phyloP scores from a whole-genome alignment of 92 coral and sea anemone species.

The Epizoanthus rinbou region DNA sequence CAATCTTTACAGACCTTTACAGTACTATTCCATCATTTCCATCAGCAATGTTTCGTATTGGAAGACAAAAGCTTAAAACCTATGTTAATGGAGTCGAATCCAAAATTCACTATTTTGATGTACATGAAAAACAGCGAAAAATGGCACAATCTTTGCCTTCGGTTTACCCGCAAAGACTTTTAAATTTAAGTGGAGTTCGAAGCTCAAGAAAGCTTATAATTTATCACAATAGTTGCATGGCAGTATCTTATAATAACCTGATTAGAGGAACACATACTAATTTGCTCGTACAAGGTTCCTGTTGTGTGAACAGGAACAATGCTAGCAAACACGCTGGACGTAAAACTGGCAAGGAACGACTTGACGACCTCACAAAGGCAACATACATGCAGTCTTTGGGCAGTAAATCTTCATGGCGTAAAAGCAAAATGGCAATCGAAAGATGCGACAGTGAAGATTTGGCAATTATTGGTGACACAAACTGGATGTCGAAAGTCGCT shows the following conservation, averaged over 20 bases:
- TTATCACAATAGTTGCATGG: slow-evolving; percentile 30
- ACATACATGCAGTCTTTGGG: neutral
- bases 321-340: slow-evolving; percentile 7
- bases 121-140: slow-evolving; percentile 21
- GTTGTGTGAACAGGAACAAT: neutral
- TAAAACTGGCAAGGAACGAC: neutral
- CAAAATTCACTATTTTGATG: slow-evolving; percentile 26
- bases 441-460: neutral
- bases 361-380: neutral
- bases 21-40: neutral
- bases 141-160: neutral
- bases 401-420: neutral
- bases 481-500: neutral
- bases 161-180: slow-evolving; percentile 12
- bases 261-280: neutral
- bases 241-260: slow-evolving; percentile 10
- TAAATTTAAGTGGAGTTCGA: slow-evolving; percentile 9
- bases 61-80: slow-evolving; percentile 23
- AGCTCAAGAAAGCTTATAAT: slow-evolving; percentile 12
- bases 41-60: slow-evolving; percentile 25
- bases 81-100: slow-evolving; percentile 38
- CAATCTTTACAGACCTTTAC: neutral
- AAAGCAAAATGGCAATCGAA: neutral
- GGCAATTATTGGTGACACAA: slow-evolving; percentile 13
- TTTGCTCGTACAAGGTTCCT: slow-evolving; percentile 28